These are phyloP conservation scores for Lasiurus borealis DNA, from an alignment of 2,113 vertebrate genomes.

Conservation along the genomic window DNA sequence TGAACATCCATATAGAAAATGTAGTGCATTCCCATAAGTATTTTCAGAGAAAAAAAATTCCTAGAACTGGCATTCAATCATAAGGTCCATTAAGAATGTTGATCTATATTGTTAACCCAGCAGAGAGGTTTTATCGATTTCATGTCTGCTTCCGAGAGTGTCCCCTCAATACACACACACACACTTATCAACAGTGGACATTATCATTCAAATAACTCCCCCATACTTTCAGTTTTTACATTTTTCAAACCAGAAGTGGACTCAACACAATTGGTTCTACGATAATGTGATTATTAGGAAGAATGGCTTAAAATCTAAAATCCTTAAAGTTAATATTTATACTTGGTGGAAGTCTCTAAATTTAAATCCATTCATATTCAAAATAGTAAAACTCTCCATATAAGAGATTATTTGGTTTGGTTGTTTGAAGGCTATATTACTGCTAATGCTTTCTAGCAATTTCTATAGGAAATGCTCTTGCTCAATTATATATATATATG, in stretches of 20 bases:
- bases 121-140: background rate
- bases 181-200: background rate
- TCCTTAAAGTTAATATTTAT: background rate
- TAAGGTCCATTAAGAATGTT: conserved; percentile 35
- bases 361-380: background rate
- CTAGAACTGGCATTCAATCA: conserved; percentile 41
- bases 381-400: background rate
- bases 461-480: background rate
- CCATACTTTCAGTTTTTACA: background rate
- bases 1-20: conserved; percentile 12
- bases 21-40: background rate
- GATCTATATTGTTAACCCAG: background rate
- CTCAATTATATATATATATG: background rate
- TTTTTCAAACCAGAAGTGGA: conserved; percentile 28
- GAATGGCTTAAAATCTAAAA: conserved; percentile 21
- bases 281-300: conserved; percentile 30
- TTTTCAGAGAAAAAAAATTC: conserved; percentile 37
- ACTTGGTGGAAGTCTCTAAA: conserved; percentile 19
- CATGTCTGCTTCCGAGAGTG: background rate
- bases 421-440: background rate
- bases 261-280: background rate
- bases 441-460: background rate
- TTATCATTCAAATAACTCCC: background rate
- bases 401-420: background rate
- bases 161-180: accelerated